These are phyloP conservation scores for Amphiduros pacificus DNA, from an alignment of 2,888 invertebrate species.

Conservation along the genomic window DNA sequence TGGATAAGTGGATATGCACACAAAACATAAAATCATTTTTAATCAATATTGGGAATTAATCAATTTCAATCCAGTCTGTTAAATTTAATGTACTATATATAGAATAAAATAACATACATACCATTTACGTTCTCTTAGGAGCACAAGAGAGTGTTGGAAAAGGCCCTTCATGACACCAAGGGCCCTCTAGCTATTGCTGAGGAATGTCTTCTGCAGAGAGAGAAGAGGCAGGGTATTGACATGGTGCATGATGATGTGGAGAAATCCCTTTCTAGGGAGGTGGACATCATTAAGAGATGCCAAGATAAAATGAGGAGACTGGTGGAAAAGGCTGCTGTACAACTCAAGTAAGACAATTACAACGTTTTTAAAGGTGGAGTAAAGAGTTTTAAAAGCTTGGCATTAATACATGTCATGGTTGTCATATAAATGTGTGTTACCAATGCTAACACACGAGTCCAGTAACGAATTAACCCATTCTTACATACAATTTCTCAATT, in stretches of 20 bases:
- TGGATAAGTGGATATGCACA: too few species aligned
- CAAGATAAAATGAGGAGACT: constrained; percentile 77
- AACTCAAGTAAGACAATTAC: constrained; percentile 62
- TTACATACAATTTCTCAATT: too few species aligned
- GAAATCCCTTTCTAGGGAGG: constrained; percentile 79
- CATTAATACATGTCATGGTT: too few species aligned
- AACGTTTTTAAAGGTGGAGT: too few species aligned
- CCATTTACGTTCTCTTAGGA: constrained; percentile 61
- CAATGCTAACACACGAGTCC: too few species aligned
- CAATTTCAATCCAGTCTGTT: too few species aligned
- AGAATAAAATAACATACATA: constrained; percentile 2
- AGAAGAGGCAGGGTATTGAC: constrained; percentile 84
- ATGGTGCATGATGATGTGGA: constrained; percentile 89
- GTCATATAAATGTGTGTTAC: too few species aligned
- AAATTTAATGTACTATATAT: too few species aligned
- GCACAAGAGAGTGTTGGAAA: constrained; percentile 65
- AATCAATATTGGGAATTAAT: too few species aligned
- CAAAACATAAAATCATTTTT: too few species aligned
- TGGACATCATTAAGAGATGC: constrained; percentile 76
- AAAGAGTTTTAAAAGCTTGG: too few species aligned
- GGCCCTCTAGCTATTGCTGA: constrained; percentile 88
- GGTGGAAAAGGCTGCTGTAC: constrained; percentile 67
- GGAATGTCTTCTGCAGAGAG: constrained; percentile 89
- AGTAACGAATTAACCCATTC: too few species aligned
- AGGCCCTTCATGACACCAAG: constrained; percentile 76